Base-by-base conservation (phyloP, 92 coral and sea anemone species). In the Zoanthus sansibaricus region DNA sequence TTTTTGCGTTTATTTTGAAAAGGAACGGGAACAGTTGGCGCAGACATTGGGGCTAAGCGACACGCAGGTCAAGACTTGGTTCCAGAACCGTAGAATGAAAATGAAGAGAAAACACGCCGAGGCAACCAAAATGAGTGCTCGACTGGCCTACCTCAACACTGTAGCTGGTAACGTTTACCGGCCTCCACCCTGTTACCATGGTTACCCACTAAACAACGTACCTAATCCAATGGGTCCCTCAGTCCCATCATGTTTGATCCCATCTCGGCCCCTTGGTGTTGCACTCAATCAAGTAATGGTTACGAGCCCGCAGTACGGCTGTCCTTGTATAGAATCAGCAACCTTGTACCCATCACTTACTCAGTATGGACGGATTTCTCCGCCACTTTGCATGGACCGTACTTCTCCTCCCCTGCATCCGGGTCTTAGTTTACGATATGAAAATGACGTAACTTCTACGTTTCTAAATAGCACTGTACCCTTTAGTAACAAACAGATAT, bases 21-120 rank as follows among this genome's bases (percentile, higher is more conserved):
- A 79, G 85, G 85, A 80, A 15, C 85, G 85, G 30, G 85, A 80
- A n/a, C 61, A 80, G 47, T 49, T 80, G 71, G 85, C 85, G 44
- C 62, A 52, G 5, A 80, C 59, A 47, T 75, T 80, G 59, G 45
- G 75, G 59, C 61, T 80, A 45, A 64, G 74, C 21, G 85, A 80
- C 52, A 80, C 85, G 2, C 85, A 80, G 16, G 85, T 80, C 12
- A 80, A 80, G 46, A 80, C 85, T 1, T 80, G 85, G 85, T 80
- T 80, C 75, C 85, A 80, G 64, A 80, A 80, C 54, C 25, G 85
- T 45, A 64, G 85, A 33, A 80, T 80, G 85, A 80, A 80, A 48
- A 47, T 80, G 85, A 80, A 80, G 85, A 64, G 75, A 67, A 80
- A 80, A 54, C 74, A 42, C 20, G 20, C 74, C 5, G 75, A 80